phyloP scores from a whole-genome alignment of 1,140 invertebrate species.

The Cheumatopsyche charites region DNA sequence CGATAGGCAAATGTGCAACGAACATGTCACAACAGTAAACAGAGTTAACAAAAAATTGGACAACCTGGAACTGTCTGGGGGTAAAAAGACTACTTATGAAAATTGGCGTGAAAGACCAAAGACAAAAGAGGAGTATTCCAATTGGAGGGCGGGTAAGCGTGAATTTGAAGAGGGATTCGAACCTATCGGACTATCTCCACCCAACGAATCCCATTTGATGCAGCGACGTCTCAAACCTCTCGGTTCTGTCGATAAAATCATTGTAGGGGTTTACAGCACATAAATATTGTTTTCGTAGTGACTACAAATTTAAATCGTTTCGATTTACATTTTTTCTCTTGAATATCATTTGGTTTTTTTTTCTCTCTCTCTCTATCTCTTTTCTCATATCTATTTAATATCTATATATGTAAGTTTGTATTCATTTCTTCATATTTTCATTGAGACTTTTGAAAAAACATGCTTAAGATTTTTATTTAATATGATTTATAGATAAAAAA shows the following conservation, averaged over 20 bases:
- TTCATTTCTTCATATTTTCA: no score
- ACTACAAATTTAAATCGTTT: no score
- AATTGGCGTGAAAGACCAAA: conserved; percentile 41
- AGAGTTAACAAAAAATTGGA: conserved; percentile 37
- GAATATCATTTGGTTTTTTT: no score
- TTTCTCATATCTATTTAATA: no score
- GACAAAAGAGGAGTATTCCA: conserved; percentile 37
- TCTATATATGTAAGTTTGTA: no score
- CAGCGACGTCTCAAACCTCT: conserved; percentile 71
- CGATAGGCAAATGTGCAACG: conserved; percentile 4
- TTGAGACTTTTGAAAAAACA: no score
- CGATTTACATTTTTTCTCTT: no score
- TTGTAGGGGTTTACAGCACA: conserved; percentile 35
- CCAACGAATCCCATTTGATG: conserved; percentile 81
- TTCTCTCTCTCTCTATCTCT: no score
- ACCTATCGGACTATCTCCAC: conserved; percentile 81
- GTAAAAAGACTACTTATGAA: conserved; percentile 31
- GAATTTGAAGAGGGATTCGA: conserved; percentile 48
- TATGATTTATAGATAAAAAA: no score
- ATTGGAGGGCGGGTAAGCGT: conserved; percentile 43
- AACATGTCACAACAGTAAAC: conserved; percentile 19
- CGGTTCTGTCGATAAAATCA: conserved; percentile 52
- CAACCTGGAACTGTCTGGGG: conserved; percentile 33
- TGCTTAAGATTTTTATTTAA: no score
- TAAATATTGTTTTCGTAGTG: neutral